Percentiles rank a stretch among this genome's conserved stretches.
phyloP scores from a whole-genome alignment of 2,113 vertebrate genomes.

The Lamprologus ornatipinnis region DNA sequence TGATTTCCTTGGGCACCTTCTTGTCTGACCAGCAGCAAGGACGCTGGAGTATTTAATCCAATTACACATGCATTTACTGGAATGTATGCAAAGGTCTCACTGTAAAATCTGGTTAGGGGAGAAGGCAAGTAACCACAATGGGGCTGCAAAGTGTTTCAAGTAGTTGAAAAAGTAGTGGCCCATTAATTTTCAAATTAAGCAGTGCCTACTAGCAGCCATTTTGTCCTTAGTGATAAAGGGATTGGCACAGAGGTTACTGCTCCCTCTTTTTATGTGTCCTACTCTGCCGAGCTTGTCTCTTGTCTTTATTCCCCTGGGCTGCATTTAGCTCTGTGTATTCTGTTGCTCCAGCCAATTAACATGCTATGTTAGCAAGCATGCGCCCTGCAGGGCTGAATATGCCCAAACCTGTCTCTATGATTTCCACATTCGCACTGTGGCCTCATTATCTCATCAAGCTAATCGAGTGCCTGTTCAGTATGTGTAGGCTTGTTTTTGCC shows the following conservation, averaged over 20 bases:
- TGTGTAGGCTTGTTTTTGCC: slow-evolving; percentile 27
- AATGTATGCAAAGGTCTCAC: slow-evolving; percentile 18
- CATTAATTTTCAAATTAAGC: slow-evolving; percentile 69
- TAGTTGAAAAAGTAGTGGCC: slow-evolving; percentile 47
- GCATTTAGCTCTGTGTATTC: slow-evolving; percentile 11
- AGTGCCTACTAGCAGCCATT: slow-evolving; percentile 42
- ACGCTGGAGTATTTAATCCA: slow-evolving; percentile 23
- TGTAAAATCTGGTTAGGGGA: slow-evolving; percentile 7
- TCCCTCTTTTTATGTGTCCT: slow-evolving; percentile 10
- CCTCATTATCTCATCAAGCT: slow-evolving; percentile 50
- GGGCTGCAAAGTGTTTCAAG: slow-evolving; percentile 51
- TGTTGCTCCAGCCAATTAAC: slow-evolving; percentile 57
- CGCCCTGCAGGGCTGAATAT: slow-evolving; percentile 37
- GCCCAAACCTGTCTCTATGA: slow-evolving; percentile 62
- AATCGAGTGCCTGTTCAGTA: neutral
- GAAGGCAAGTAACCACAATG: neutral
- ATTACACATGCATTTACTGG: slow-evolving; percentile 38
- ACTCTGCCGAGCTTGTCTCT: neutral
- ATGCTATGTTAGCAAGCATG: slow-evolving; percentile 14
- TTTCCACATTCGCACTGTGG: slow-evolving; percentile 43
- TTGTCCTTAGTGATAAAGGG: slow-evolving; percentile 71
- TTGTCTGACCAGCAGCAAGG: slow-evolving; percentile 40
- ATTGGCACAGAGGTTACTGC: slow-evolving; percentile 50
- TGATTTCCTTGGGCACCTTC: slow-evolving; percentile 9
- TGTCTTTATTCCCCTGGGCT: slow-evolving; percentile 11